A percentile compares a stretch with the other conserved stretches of the same genome.
phyloP scores from a whole-genome alignment of 2,797 vertebrate species.

The Dryobates pubescens region DNA sequence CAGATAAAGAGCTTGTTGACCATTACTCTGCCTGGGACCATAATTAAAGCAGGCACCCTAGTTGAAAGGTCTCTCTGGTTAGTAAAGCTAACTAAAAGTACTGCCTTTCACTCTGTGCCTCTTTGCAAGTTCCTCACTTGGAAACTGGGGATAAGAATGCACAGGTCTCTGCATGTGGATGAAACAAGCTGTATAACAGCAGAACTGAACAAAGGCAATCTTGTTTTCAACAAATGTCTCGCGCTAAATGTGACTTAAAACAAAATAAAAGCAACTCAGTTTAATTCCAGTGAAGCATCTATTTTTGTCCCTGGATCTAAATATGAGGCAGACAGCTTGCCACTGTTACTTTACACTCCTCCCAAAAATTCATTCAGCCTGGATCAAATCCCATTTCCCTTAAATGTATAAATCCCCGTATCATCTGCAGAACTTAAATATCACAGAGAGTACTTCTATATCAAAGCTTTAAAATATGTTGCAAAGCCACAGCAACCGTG shows the following conservation, averaged over 20 bases:
- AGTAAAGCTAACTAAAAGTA: not conserved
- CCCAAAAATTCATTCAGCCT: constrained; percentile 12
- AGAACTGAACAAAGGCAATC: constrained; percentile 14
- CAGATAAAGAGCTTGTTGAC: constrained; percentile 24
- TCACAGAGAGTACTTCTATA: constrained; percentile 53
- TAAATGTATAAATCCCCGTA: constrained; percentile 45
- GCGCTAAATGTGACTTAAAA: constrained; percentile 31
- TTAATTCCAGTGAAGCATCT: constrained; percentile 34
- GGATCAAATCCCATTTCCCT: constrained; percentile 53
- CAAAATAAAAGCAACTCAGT: constrained; percentile 9
- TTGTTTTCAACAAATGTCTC: constrained; percentile 24
- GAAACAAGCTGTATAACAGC: not conserved
- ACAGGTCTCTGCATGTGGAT: not conserved
- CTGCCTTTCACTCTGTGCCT: not conserved
- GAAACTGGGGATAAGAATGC: constrained; percentile 7
- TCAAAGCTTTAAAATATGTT: constrained; percentile 67
- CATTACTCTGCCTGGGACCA: not conserved
- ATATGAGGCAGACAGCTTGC: constrained; percentile 31
- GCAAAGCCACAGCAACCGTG: constrained; percentile 48
- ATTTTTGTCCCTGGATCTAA: constrained; percentile 24
- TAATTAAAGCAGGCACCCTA: not conserved
- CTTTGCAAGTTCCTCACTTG: not conserved
- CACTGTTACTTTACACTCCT: constrained; percentile 5
- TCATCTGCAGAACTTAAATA: constrained; percentile 30
- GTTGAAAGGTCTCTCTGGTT: constrained; percentile 36